Evolutionary conservation across 2,113 vertebrate species (phyloP).

Genomic region (Thymallus thymallus): DNA sequence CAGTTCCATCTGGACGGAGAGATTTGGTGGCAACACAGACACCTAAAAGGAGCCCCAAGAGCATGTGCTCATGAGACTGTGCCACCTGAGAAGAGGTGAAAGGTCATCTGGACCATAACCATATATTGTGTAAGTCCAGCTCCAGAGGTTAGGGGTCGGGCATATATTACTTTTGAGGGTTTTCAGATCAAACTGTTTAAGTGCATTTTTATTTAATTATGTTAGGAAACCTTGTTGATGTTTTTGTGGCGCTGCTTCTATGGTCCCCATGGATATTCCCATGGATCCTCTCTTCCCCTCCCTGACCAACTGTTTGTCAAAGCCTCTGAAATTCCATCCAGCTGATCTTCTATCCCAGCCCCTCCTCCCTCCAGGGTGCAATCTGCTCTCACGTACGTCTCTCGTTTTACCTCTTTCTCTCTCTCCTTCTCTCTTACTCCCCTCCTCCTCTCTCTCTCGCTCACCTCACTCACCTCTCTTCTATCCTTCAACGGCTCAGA

Average conservation of each 20-base stretch:
- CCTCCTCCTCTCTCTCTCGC: too few species aligned
- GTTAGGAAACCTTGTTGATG: neutral
- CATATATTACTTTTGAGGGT: neutral
- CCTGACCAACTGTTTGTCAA: constrained; percentile 26
- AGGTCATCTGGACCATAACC: too few species aligned
- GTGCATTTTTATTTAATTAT: too few species aligned
- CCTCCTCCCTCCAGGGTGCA: too few species aligned
- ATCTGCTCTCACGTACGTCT: constrained; percentile 6
- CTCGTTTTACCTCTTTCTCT: constrained; percentile 10
- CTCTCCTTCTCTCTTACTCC: constrained; percentile 13
- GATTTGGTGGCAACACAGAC: too few species aligned
- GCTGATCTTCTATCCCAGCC: neutral
- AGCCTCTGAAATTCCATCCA: constrained; percentile 35
- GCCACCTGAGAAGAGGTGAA: too few species aligned
- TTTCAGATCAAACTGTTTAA: too few species aligned
- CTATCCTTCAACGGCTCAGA: constrained; percentile 37
- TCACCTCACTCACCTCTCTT: neutral
- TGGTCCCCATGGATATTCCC: constrained; percentile 13
- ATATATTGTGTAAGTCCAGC: too few species aligned
- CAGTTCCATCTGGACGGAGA: too few species aligned
- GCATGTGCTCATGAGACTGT: too few species aligned
- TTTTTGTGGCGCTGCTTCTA: neutral
- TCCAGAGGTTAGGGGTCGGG: too few species aligned
- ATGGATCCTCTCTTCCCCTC: constrained; percentile 35
- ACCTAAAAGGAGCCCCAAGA: too few species aligned